These are phyloP conservation scores for Epizoanthus stellaris DNA, from an alignment of 92 coral and sea anemone genomes.

Conservation along the genomic window DNA sequence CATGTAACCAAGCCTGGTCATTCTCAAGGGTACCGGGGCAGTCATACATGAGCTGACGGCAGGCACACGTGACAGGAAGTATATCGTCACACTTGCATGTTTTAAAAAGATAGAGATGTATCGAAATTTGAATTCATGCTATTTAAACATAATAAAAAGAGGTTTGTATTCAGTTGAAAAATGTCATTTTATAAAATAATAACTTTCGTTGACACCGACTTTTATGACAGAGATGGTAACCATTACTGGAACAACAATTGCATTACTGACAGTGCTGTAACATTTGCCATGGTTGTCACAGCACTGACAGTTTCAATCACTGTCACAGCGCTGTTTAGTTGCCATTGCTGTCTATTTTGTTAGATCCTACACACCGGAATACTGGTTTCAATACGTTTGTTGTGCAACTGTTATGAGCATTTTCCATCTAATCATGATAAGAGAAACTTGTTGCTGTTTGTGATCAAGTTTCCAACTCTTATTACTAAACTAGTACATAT, in stretches of 20 bases:
- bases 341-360: not conserved
- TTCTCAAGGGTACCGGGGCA: too few species aligned
- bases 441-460: not conserved
- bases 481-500: not conserved
- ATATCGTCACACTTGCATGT: too few species aligned
- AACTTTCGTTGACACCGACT: too few species aligned
- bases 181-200: too few species aligned
- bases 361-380: not conserved
- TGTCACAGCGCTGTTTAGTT: not conserved
- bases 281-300: not conserved
- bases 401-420: not conserved
- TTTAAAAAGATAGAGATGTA: too few species aligned
- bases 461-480: conserved; percentile 5
- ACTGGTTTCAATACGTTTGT: not conserved
- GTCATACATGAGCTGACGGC: too few species aligned
- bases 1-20: too few species aligned
- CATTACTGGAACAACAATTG: not conserved
- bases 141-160: too few species aligned
- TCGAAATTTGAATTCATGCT: too few species aligned
- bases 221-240: not conserved
- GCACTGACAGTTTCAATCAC: too few species aligned
- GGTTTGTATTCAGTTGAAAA: too few species aligned
- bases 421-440: not conserved
- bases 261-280: not conserved
- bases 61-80: too few species aligned